Evolutionary conservation across 2,797 vertebrate species (phyloP).

Genomic region (Pteropus rufus): DNA sequence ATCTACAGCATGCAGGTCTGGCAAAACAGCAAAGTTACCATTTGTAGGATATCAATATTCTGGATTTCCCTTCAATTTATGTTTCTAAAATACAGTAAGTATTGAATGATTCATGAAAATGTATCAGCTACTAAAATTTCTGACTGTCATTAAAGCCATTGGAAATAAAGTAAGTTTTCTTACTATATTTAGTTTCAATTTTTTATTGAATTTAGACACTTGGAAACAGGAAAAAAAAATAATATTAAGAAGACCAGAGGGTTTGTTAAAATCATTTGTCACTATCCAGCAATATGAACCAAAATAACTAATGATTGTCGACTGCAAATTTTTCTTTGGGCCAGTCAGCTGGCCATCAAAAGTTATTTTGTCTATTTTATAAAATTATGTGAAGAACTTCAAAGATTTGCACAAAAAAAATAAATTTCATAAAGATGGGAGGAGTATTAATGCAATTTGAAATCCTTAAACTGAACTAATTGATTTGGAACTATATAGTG

Average conservation of each 20-base stretch:
- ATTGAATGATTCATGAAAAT: conserved; percentile 37
- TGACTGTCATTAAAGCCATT: neutral
- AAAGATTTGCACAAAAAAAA: conserved; percentile 70
- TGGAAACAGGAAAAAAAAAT: neutral
- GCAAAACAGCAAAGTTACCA: conserved; percentile 36
- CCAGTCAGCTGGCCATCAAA: conserved; percentile 35
- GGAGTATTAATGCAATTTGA: conserved; percentile 75
- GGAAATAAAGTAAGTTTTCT: neutral
- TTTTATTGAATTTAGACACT: neutral
- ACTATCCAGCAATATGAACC: neutral
- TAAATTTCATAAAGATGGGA: conserved; percentile 48
- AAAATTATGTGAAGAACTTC: conserved; percentile 67
- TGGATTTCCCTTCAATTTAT: conserved; percentile 37
- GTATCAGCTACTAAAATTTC: conserved; percentile 36
- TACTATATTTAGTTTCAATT: neutral
- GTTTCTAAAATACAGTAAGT: conserved; percentile 33
- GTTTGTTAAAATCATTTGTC: neutral
- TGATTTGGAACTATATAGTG: conserved; percentile 78
- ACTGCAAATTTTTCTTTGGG: neutral
- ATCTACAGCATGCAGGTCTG: conserved; percentile 2
- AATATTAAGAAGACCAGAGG: neutral
- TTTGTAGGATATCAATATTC: conserved; percentile 37
- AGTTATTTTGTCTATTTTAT: conserved; percentile 58
- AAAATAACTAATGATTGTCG: neutral
- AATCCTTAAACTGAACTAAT: conserved; percentile 81